A percentile compares a stretch with the other conserved stretches of the same genome.
Evolutionary conservation across 2,797 vertebrate species (phyloP).

Genomic region (Rhinophrynus dorsalis): DNA sequence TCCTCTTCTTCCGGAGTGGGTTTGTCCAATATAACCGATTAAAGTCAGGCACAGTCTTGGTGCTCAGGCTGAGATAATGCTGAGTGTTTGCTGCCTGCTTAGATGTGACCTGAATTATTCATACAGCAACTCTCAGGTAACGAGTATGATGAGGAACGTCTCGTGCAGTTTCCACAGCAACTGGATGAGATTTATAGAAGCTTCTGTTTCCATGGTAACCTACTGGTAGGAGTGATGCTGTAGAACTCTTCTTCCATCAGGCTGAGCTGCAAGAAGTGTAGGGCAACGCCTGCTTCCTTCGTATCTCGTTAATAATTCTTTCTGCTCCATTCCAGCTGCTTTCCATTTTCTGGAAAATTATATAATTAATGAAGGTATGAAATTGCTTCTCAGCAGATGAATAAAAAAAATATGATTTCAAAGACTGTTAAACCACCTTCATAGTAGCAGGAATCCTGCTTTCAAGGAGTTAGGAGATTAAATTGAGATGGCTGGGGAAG

Average conservation of each 20-base stretch:
- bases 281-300: background rate
- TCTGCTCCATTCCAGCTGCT: too few relatives aligned
- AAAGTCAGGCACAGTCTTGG: background rate
- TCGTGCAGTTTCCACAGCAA: constrained; percentile 39
- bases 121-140: constrained; percentile 23
- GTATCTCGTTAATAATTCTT: background rate
- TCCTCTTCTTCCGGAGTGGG: too few relatives aligned
- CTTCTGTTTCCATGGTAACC: constrained; percentile 42
- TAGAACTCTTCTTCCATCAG: background rate
- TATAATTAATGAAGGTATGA: too few relatives aligned
- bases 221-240: constrained; percentile 1
- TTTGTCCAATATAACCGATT: background rate
- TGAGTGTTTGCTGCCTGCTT: background rate
- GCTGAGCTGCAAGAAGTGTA: background rate
- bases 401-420: too few relatives aligned
- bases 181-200: constrained; percentile 39
- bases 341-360: too few relatives aligned
- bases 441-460: too few relatives aligned
- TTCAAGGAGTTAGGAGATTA: too few relatives aligned
- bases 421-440: too few relatives aligned
- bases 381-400: too few relatives aligned
- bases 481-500: too few relatives aligned
- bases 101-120: constrained; percentile 28
- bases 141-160: background rate
- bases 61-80: background rate